These are phyloP conservation scores for Poeciliopsis paucimaculata DNA, from an alignment of 2,797 vertebrate species.

Conservation along the genomic window DNA sequence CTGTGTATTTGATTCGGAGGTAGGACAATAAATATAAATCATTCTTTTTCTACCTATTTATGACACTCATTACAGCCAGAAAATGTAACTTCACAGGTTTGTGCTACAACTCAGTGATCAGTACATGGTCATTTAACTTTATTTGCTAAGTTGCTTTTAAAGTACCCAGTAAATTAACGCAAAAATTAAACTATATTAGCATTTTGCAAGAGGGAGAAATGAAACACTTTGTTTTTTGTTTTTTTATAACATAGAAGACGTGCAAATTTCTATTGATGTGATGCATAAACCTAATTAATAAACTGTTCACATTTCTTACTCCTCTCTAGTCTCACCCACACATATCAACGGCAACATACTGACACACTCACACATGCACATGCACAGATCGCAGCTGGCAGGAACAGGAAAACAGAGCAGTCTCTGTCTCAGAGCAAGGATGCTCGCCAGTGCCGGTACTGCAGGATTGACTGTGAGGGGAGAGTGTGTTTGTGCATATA, in stretches of 20 bases:
- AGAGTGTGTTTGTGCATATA: conserved; percentile 47
- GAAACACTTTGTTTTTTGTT: background rate
- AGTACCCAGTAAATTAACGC: background rate
- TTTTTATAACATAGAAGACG: conserved; percentile 5
- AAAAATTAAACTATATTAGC: background rate
- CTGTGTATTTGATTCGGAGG: background rate
- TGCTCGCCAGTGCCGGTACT: conserved; percentile 53
- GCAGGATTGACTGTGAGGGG: conserved; percentile 58
- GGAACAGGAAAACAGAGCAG: conserved; percentile 67
- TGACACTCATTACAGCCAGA: conserved; percentile 31
- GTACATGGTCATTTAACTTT: background rate
- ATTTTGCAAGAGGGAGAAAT: conserved; percentile 10
- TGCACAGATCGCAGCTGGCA: conserved; percentile 71
- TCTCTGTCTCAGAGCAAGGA: conserved; percentile 67
- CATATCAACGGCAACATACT: conserved; percentile 30
- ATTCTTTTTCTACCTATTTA: conserved; percentile 14
- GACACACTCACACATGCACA: conserved; percentile 35
- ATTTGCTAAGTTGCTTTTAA: conserved; percentile 2
- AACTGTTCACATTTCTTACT: conserved; percentile 29
- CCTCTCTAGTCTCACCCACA: conserved; percentile 34
- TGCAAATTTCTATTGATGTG: conserved; percentile 7
- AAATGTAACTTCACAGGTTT: conserved; percentile 1
- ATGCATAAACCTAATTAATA: conserved; percentile 37
- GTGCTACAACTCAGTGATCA: background rate
- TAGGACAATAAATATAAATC: conserved; percentile 11